A percentile compares a stretch with the other conserved stretches of the same genome.
Conservation (phyloP, 2,797 vertebrate species). For the Adelosebastes latens region DNA sequence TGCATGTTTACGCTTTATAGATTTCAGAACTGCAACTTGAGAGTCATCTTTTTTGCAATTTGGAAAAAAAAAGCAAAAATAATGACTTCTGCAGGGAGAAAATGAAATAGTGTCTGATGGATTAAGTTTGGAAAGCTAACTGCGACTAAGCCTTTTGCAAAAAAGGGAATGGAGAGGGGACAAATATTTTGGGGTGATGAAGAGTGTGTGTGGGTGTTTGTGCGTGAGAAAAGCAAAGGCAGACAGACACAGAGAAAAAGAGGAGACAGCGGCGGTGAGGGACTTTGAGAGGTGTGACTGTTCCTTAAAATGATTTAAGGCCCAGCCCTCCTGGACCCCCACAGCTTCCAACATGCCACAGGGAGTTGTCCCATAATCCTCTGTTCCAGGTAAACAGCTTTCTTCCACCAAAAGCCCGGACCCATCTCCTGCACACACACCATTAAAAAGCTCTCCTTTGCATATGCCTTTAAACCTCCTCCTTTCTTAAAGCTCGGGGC, state of each 20-base stretch:
- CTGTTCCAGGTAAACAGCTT: slow-evolving; percentile 86
- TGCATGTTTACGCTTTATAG: not conserved
- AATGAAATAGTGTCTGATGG: slow-evolving; percentile 48
- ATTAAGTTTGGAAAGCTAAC: slow-evolving; percentile 59
- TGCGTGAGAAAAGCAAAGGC: slow-evolving; percentile 25
- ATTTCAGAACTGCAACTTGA: slow-evolving; percentile 17
- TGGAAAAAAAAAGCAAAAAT: not conserved
- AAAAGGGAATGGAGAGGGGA: slow-evolving; percentile 27
- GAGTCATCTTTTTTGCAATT: not conserved
- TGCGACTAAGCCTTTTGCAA: slow-evolving; percentile 45
- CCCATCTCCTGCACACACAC: slow-evolving; percentile 54
- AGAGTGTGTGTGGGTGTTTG: slow-evolving; percentile 22
- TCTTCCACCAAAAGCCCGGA: slow-evolving; percentile 63
- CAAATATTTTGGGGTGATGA: slow-evolving; percentile 56
- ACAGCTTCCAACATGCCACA: slow-evolving; percentile 76
- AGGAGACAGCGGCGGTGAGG: slow-evolving; percentile 46
- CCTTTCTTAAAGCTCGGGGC: slow-evolving; percentile 33
- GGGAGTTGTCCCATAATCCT: slow-evolving; percentile 83
- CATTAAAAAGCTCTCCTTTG: slow-evolving; percentile 59
- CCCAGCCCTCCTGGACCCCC: slow-evolving; percentile 75
- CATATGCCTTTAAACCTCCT: slow-evolving; percentile 49
- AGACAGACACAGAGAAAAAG: slow-evolving; percentile 35
- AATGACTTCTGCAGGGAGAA: slow-evolving; percentile 21
- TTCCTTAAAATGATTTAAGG: slow-evolving; percentile 82
- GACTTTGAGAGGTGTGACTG: slow-evolving; percentile 76